Percentiles rank a stretch among this genome's conserved stretches.
Evolutionary conservation across 2,888 invertebrate genomes (phyloP).

Genomic region (Ectemnius lituratus): DNA sequence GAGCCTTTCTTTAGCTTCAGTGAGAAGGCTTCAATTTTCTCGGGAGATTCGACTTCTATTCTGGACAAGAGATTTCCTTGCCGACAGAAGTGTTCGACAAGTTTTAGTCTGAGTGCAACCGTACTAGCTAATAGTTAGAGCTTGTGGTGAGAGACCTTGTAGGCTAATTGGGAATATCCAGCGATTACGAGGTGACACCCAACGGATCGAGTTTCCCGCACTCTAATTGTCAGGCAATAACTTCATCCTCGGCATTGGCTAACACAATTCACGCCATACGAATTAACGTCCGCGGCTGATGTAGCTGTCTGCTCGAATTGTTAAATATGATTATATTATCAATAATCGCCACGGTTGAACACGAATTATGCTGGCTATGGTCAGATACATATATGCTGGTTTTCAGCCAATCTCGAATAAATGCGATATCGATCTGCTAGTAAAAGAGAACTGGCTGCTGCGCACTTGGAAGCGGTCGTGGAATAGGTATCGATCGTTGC

Average conservation of each 20-base stretch:
- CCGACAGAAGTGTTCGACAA: too few relatives aligned
- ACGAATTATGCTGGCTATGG: neutral
- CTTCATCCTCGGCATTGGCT: neutral
- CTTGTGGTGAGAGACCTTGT: neutral
- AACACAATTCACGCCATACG: neutral
- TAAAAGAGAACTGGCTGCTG: too few relatives aligned
- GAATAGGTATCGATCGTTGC: too few relatives aligned
- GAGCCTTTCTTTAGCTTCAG: neutral
- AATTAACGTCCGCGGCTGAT: neutral
- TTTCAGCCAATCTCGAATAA: too few relatives aligned
- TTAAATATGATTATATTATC: constrained; percentile 7
- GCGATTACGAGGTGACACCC: neutral
- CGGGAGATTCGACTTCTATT: too few relatives aligned
- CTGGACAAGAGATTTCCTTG: too few relatives aligned
- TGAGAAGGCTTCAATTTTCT: too few relatives aligned
- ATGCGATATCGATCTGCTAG: too few relatives aligned
- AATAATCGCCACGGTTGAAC: neutral
- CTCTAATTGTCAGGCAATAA: constrained; percentile 5
- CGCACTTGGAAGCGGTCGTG: too few relatives aligned
- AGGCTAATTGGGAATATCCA: neutral
- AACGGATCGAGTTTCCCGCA: neutral
- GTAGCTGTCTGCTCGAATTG: neutral
- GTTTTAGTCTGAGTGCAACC: too few relatives aligned
- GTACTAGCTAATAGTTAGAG: neutral
- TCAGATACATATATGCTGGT: too few relatives aligned